Base-by-base conservation (phyloP, 1,140 invertebrate species). In the Musca domestica region DNA sequence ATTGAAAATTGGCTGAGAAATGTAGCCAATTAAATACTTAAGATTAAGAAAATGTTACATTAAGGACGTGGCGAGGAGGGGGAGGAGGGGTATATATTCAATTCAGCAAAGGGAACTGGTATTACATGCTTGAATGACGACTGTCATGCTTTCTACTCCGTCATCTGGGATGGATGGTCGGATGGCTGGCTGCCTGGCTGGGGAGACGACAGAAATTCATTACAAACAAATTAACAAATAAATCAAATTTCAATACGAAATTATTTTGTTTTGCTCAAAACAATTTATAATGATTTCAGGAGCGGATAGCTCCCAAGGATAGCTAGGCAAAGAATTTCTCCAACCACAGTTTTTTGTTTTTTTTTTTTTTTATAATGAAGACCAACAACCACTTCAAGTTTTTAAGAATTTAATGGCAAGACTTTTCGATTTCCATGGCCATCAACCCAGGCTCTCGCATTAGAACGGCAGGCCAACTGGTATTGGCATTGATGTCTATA, bases 221-320 rank as follows among this genome's bases (percentile, higher is more conserved):
- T 79, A 80, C 76, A 77, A 80, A 80, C 77, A 80, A 80, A 80
- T 80, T 80, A 80, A 76, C 77, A 80, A 80, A 80, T 80, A 80
- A 80, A 80, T 80, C 77, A 80, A 80, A 80, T 80, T 79, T 77
- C 77, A 80, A 80, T 80, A 79, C 77, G 74, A 76, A 80, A 76
- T 77, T 76, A 77, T 77, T 76, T 78, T 76, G 48, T 20, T 70
- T 66, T 64, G 41, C 65, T 27, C 56, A 68, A 67, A 66, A 67
- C 67, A 64, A 15, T 69, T 69, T 69, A 46, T 25, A 61, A 65
- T 66, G 34, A 64, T 61, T 61, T 61, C 4, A 30, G 3, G 27
- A 30, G 27, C 9, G 27, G 27, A 9, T 9, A 30, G 3, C 34
- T 41, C 34, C 2, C 4, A 41, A 9, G 34, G 34, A 12, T 12